phyloP scores from a whole-genome alignment of 2,888 invertebrate genomes.

The Trilocha varians region DNA sequence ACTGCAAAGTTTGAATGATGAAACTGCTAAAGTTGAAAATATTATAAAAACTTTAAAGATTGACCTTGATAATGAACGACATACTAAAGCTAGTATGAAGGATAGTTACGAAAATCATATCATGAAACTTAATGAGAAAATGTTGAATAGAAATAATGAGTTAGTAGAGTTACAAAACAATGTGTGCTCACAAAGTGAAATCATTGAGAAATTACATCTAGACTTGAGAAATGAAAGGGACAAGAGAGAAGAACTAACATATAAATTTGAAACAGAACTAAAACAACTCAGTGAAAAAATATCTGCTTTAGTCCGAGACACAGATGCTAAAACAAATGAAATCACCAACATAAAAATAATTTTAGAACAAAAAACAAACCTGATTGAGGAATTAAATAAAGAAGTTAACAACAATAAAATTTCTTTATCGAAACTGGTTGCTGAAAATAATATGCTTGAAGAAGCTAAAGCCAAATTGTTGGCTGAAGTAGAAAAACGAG shows the following conservation, averaged over 20 bases:
- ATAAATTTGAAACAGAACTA: constrained; percentile 31
- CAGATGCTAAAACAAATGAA: constrained; percentile 30
- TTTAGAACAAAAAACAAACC: constrained; percentile 22
- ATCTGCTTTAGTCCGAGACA: constrained; percentile 22
- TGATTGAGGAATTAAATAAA: constrained; percentile 29
- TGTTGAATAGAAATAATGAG: constrained; percentile 55
- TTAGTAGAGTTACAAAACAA: constrained; percentile 54
- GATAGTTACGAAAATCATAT: constrained; percentile 47
- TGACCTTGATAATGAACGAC: constrained; percentile 42
- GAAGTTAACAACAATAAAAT: constrained; percentile 29
- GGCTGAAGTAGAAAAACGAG: constrained; percentile 29
- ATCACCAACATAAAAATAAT: constrained; percentile 26
- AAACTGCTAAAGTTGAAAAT: constrained; percentile 41
- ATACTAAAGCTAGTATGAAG: constrained; percentile 36
- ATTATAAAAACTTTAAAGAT: constrained; percentile 33
- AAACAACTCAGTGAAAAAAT: constrained; percentile 24
- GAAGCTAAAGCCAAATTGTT: constrained; percentile 26
- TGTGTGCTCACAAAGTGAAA: constrained; percentile 44
- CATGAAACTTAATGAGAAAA: constrained; percentile 56
- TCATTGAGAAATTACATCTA: constrained; percentile 39
- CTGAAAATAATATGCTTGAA: constrained; percentile 27
- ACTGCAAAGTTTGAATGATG: constrained; percentile 42
- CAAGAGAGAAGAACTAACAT: constrained; percentile 24
- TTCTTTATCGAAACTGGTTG: constrained; percentile 22
- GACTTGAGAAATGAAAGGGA: constrained; percentile 42